phyloP scores from a whole-genome alignment of 2,797 vertebrate species.

The Gymnodraco acuticeps region DNA sequence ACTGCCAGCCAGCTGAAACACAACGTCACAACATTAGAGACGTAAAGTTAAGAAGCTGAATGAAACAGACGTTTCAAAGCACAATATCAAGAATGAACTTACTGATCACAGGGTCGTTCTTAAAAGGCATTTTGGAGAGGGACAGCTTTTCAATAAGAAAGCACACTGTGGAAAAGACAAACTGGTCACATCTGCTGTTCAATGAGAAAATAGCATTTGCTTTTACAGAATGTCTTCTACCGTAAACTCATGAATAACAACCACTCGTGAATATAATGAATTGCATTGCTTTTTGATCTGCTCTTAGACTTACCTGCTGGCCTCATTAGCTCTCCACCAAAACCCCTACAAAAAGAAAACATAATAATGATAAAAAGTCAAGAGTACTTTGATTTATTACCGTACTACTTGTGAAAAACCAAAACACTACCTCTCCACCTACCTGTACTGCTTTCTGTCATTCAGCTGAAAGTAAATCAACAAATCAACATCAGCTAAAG shows the following conservation, averaged over 20 bases:
- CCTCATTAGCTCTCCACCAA: constrained; percentile 95
- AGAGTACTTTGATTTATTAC: not conserved
- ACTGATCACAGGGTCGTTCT: constrained; percentile 88
- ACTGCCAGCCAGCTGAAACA: constrained; percentile 91
- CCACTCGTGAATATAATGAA: not conserved
- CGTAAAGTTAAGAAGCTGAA: not conserved
- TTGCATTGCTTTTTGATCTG: not conserved
- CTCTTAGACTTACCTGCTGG: constrained; percentile 88
- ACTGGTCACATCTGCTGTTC: not conserved
- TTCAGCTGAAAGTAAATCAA: constrained; percentile 83
- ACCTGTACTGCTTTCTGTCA: constrained; percentile 94
- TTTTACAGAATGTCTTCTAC: not conserved
- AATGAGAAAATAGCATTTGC: not conserved
- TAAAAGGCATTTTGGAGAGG: constrained; percentile 91
- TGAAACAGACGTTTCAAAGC: not conserved
- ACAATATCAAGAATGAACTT: constrained; percentile 58
- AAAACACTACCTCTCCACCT: constrained; percentile 28
- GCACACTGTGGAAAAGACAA: constrained; percentile 85
- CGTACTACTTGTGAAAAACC: accelerated
- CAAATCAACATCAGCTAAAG: constrained; percentile 35
- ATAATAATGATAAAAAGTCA: not conserved
- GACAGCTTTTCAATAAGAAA: constrained; percentile 92
- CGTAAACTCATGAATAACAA: not conserved
- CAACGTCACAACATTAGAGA: constrained; percentile 17
- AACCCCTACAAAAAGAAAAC: constrained; percentile 84